These are phyloP conservation scores for Phymatocera aterrima DNA, from an alignment of 2,888 invertebrate genomes.

Conservation along the genomic window DNA sequence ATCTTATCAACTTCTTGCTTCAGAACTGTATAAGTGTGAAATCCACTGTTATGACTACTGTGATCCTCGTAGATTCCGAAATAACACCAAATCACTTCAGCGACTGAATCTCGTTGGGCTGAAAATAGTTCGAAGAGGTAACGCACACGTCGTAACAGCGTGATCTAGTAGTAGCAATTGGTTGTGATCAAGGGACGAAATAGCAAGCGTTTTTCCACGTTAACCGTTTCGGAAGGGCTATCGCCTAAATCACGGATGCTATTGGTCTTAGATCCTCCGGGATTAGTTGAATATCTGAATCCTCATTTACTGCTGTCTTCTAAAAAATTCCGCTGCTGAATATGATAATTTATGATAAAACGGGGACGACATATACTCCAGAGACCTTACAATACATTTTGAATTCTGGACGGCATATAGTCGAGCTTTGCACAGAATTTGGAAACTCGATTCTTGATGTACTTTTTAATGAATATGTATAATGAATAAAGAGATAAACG, in stretches of 20 bases:
- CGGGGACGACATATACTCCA: neutral
- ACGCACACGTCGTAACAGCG: no score
- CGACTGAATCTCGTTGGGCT: no score
- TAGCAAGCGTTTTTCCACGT: neutral
- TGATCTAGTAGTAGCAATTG: no score
- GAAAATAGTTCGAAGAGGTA: no score
- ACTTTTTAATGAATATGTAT: neutral
- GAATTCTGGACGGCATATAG: neutral
- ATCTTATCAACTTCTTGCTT: no score
- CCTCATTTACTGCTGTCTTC: neutral
- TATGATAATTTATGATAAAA: slow-evolving; percentile 10
- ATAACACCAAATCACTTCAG: no score
- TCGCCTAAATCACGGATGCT: neutral
- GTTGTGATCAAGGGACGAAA: neutral
- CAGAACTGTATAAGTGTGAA: no score
- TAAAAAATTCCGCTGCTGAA: neutral
- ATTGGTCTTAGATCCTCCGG: neutral
- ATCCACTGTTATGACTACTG: no score
- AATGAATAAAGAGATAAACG: neutral
- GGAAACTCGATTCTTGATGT: neutral
- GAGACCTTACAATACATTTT: neutral
- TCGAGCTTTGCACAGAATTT: neutral
- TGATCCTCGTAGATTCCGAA: no score
- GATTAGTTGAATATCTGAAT: neutral
- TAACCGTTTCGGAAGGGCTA: neutral